Evolutionary conservation across 2,113 vertebrate genomes (phyloP).

Genomic region (Onychostoma macrolepis): DNA sequence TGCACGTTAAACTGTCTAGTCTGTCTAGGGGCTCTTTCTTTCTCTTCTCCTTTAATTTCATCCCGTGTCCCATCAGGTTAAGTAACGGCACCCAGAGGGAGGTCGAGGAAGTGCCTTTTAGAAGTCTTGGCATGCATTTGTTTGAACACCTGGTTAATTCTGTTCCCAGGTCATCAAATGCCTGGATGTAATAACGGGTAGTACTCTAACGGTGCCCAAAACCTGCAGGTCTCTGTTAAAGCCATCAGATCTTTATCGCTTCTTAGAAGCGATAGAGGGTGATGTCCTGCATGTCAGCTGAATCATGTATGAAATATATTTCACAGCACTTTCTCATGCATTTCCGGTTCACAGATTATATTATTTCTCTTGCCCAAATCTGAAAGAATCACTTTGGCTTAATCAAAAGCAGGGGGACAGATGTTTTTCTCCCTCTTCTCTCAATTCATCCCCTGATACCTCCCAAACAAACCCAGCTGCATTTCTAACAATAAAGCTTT

Average conservation of each 20-base stretch:
- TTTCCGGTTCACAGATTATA: not conserved
- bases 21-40: not conserved
- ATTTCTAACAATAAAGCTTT: constrained; percentile 18
- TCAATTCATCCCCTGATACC: constrained; percentile 11
- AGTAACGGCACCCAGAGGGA: constrained; percentile 8
- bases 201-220: not conserved
- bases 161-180: not conserved
- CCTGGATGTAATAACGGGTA: constrained; percentile 13
- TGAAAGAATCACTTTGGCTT: not conserved
- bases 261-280: not conserved
- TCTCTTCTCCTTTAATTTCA: not conserved
- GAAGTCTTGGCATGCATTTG: constrained; percentile 25
- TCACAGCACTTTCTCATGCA: not conserved
- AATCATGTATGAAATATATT: not conserved
- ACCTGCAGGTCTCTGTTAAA: constrained; percentile 46
- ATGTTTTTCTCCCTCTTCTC: not conserved
- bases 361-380: not conserved
- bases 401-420: not conserved
- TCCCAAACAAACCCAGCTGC: not conserved
- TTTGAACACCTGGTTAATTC: constrained; percentile 20
- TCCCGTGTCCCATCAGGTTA: not conserved
- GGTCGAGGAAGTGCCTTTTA: constrained; percentile 14
- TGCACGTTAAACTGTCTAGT: not conserved
- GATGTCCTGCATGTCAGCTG: constrained; percentile 10
- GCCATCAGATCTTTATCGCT: constrained; percentile 40